Percentiles rank a stretch among this genome's conserved stretches.
These are phyloP conservation scores for Boulengeromyrus knoepffleri DNA, from an alignment of 2,113 vertebrate species.

Conservation along the genomic window DNA sequence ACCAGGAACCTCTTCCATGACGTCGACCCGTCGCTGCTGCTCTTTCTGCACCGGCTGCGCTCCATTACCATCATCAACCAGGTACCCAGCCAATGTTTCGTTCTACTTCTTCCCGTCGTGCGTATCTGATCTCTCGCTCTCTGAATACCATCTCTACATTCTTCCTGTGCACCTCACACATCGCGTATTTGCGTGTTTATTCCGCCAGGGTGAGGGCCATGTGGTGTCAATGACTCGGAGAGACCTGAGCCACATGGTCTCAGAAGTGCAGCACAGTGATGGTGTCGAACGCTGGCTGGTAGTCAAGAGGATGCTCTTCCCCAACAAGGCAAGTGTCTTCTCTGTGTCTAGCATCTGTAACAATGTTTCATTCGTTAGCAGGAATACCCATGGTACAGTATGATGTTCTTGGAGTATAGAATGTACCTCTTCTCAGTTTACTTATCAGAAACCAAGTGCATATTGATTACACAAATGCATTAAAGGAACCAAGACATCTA, in stretches of 20 bases:
- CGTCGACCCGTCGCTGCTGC: slow-evolving; percentile 64
- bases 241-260: slow-evolving; percentile 56
- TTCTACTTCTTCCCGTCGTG: neutral
- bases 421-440: neutral
- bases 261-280: slow-evolving; percentile 61
- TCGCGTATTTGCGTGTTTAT: neutral
- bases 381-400: neutral
- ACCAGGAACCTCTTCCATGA: slow-evolving; percentile 69
- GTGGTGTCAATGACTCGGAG: slow-evolving; percentile 57
- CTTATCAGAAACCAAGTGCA: neutral
- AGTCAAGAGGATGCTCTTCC: slow-evolving; percentile 54
- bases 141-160: neutral
- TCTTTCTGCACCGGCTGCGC: slow-evolving; percentile 67
- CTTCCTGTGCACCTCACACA: neutral
- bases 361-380: neutral
- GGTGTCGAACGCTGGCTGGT: slow-evolving; percentile 65
- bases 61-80: slow-evolving; percentile 62
- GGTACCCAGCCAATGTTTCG: slow-evolving; percentile 31
- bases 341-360: neutral
- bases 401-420: neutral
- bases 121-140: neutral
- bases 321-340: slow-evolving; percentile 50
- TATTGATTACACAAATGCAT: neutral
- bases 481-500: neutral
- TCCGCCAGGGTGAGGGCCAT: slow-evolving; percentile 50